Conservation (phyloP, 2,797 vertebrate species). For the Falco cherrug region DNA sequence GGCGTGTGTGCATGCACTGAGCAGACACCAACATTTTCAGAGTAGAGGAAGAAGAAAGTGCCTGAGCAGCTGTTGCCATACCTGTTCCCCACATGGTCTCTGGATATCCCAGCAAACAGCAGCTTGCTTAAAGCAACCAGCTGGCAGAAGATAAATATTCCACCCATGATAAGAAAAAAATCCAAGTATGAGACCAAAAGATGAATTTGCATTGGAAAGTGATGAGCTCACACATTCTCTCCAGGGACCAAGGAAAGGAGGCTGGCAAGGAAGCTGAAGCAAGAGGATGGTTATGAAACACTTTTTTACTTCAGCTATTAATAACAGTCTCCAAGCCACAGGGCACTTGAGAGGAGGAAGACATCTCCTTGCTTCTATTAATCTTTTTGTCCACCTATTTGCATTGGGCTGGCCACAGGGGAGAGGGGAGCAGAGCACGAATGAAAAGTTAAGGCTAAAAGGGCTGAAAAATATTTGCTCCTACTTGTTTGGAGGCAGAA, state of each 20-base stretch:
- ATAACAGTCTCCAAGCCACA: constrained; percentile 63
- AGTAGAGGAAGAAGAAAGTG: background rate
- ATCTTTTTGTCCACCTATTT: constrained; percentile 58
- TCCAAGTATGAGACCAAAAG: constrained; percentile 60
- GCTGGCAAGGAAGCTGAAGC: constrained; percentile 28
- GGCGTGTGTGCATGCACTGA: fast-evolving
- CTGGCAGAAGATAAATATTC: constrained; percentile 68
- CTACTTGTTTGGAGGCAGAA: constrained; percentile 62
- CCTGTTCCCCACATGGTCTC: background rate
- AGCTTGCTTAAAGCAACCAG: constrained; percentile 35
- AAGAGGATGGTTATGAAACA: constrained; percentile 51
- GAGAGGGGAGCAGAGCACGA: background rate
- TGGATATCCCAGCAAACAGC: background rate
- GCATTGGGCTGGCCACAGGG: constrained; percentile 46
- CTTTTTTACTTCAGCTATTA: constrained; percentile 63
- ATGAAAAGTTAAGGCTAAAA: constrained; percentile 66
- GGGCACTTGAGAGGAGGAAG: constrained; percentile 49
- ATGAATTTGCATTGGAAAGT: constrained; percentile 68
- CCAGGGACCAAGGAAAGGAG: constrained; percentile 52
- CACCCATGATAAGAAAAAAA: constrained; percentile 60
- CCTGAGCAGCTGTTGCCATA: background rate
- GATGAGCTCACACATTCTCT: constrained; percentile 73
- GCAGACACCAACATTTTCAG: background rate
- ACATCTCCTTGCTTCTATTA: constrained; percentile 66
- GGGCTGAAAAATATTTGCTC: constrained; percentile 63